phyloP scores from a whole-genome alignment of 2,888 invertebrate species.

The Apamea epomidion region DNA sequence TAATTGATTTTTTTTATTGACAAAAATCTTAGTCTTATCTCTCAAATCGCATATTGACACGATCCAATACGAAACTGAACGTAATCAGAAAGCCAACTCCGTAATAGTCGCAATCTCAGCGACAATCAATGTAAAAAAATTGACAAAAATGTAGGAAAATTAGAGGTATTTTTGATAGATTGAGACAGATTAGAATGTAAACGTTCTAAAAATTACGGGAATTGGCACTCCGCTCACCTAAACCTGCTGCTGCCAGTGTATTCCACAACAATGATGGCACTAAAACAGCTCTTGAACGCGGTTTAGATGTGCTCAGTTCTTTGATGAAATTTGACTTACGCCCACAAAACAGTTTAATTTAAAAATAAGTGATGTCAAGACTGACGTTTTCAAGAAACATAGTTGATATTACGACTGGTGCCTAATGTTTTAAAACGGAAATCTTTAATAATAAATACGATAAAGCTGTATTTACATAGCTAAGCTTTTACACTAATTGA shows the following conservation, averaged over 20 bases:
- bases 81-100: too few species aligned
- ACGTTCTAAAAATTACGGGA: too few species aligned
- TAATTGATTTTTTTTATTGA: background rate
- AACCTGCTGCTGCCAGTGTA: background rate
- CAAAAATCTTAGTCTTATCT: background rate
- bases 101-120: too few species aligned
- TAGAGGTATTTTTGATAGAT: too few species aligned
- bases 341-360: too few species aligned
- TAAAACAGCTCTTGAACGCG: background rate
- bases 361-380: background rate
- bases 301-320: background rate
- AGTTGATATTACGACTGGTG: background rate
- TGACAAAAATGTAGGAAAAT: too few species aligned
- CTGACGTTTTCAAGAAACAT: background rate
- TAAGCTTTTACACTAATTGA: background rate
- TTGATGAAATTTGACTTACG: background rate
- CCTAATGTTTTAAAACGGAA: background rate
- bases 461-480: background rate
- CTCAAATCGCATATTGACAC: background rate
- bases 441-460: background rate
- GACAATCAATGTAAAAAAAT: too few species aligned
- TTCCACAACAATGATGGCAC: background rate
- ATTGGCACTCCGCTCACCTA: too few species aligned
- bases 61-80: background rate
- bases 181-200: too few species aligned